phyloP scores from a whole-genome alignment of 2,888 invertebrate genomes.

The Zygogramma bicolorata region DNA sequence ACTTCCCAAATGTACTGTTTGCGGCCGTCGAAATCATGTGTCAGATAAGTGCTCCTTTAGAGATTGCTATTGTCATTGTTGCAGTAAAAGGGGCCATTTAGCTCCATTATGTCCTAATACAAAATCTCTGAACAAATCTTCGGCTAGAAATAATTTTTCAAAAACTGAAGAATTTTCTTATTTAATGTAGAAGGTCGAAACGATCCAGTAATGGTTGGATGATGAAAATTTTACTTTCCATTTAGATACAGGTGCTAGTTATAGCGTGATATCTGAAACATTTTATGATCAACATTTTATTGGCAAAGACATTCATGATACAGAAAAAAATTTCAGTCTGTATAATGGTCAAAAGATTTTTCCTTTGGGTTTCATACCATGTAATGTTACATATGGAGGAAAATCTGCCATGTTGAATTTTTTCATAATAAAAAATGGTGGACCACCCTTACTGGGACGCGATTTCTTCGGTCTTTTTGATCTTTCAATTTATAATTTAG shows the following conservation, averaged over 20 bases:
- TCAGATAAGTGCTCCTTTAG: no score
- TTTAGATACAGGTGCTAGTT: not conserved
- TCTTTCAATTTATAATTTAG: not conserved
- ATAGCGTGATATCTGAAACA: not conserved
- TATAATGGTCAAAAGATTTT: not conserved
- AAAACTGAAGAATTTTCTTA: not conserved
- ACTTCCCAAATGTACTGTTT: no score
- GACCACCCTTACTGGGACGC: slow-evolving; percentile 2
- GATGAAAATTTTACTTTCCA: not conserved
- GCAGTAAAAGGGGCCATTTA: slow-evolving; percentile 6
- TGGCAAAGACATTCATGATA: not conserved
- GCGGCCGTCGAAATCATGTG: no score
- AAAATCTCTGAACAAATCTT: not conserved
- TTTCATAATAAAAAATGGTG: not conserved
- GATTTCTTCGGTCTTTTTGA: not conserved
- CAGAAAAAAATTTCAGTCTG: not conserved
- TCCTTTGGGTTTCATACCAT: not conserved
- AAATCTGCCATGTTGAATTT: not conserved
- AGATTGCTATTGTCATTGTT: no score
- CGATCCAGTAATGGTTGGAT: not conserved
- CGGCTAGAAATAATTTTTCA: not conserved
- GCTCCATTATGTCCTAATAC: slow-evolving; percentile 19
- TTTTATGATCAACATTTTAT: not conserved
- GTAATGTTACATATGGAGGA: not conserved
- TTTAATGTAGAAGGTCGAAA: not conserved